phyloP scores from a whole-genome alignment of 1,140 invertebrate genomes.

The Steinernema feltiae region DNA sequence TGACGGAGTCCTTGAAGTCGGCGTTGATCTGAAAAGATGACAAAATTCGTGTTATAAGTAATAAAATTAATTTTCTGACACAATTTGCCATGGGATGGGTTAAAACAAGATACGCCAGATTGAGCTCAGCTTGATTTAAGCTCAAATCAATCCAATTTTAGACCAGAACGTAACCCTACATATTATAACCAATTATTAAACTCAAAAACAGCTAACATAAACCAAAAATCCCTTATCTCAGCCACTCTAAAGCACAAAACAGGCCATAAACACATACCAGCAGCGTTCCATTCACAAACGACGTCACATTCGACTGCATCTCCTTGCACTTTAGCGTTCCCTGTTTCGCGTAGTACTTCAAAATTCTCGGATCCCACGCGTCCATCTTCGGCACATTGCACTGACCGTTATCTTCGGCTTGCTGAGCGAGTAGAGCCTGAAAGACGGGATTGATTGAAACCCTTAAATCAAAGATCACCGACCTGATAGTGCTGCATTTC shows the following conservation, averaged over 20 bases:
- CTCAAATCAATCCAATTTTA: too few relatives aligned
- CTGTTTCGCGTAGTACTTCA: constrained; percentile 26
- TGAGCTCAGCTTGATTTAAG: background rate
- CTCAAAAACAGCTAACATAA: background rate
- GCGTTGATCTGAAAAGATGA: constrained; percentile 17
- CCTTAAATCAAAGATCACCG: background rate
- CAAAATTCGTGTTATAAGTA: background rate
- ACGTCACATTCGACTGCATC: constrained; percentile 27
- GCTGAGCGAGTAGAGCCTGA: background rate
- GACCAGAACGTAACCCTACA: too few relatives aligned
- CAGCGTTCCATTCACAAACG: constrained; percentile 17
- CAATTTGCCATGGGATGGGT: background rate
- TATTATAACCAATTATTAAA: too few relatives aligned
- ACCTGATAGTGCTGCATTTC: background rate
- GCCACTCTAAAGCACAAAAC: too few relatives aligned
- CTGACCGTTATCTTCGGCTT: background rate
- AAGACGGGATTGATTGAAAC: background rate
- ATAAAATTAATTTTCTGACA: background rate
- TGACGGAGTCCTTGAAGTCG: background rate
- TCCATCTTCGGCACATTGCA: constrained; percentile 26
- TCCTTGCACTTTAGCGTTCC: constrained; percentile 16
- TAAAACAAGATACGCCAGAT: background rate
- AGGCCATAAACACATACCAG: constrained; percentile 9
- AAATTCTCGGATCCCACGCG: constrained; percentile 25
- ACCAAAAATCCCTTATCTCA: too few relatives aligned